Evolutionary conservation across 2,888 invertebrate genomes (phyloP).

Genomic region (Steromphala cineraria): DNA sequence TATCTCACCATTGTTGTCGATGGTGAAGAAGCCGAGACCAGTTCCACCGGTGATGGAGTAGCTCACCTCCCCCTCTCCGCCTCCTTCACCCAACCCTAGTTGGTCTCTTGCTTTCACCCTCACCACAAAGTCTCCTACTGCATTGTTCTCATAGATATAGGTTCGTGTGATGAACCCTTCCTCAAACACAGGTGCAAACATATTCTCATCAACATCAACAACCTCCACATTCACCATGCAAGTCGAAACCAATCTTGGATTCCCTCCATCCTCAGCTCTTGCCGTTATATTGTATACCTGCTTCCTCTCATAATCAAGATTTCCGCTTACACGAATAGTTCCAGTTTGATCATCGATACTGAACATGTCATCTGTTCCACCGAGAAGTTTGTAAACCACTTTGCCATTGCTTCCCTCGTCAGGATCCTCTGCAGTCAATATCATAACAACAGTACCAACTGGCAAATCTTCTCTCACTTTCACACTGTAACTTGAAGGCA

Average conservation of each 20-base stretch:
- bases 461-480: conserved; percentile 94
- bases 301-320: conserved; percentile 90
- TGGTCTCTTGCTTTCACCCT: conserved; percentile 86
- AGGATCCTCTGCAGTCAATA: conserved; percentile 88
- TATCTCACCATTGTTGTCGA: conserved; percentile 88
- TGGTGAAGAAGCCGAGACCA: conserved; percentile 92
- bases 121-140: conserved; percentile 86
- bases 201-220: conserved; percentile 95
- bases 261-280: conserved; percentile 88
- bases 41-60: conserved; percentile 92
- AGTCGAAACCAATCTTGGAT: conserved; percentile 84
- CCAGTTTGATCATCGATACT: conserved; percentile 90
- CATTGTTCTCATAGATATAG: conserved; percentile 87
- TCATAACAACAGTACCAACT: conserved; percentile 88
- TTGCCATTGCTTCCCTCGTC: conserved; percentile 90
- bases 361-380: conserved; percentile 80
- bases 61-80: conserved; percentile 87
- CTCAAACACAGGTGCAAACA: conserved; percentile 87
- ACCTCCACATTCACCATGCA: conserved; percentile 86
- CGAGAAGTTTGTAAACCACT: conserved; percentile 82
- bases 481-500: conserved; percentile 79
- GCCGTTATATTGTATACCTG: conserved; percentile 92
- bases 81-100: conserved; percentile 81
- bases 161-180: conserved; percentile 85
- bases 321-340: conserved; percentile 86